Percentiles rank a stretch among this genome's conserved stretches.
phyloP scores from a whole-genome alignment of 2,888 invertebrate species.

The Eupithecia subfuscata region DNA sequence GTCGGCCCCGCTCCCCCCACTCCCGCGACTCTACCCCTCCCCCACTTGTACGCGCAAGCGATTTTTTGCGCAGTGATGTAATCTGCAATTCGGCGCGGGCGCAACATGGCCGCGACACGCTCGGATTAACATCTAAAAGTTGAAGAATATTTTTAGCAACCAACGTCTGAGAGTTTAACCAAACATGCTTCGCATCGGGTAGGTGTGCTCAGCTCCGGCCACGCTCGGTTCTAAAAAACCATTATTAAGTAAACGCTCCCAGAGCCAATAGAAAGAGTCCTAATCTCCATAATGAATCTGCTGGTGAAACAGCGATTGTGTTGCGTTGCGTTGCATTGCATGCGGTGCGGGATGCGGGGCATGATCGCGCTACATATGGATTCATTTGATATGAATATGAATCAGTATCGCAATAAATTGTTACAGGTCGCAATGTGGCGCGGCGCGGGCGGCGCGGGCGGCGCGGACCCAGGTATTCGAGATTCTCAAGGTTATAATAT shows the following conservation, averaged over 20 bases:
- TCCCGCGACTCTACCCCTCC: slow-evolving; percentile 40
- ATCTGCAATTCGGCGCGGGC: slow-evolving; percentile 79
- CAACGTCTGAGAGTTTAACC: too few species aligned
- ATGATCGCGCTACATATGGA: slow-evolving; percentile 38
- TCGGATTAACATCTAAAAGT: slow-evolving; percentile 46
- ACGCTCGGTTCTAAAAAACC: slow-evolving; percentile 24
- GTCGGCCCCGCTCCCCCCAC: slow-evolving; percentile 52
- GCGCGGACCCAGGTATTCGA: slow-evolving; percentile 30
- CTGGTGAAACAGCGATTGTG: slow-evolving; percentile 29
- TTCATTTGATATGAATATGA: slow-evolving; percentile 40
- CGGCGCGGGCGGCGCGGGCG: background rate
- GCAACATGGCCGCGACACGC: slow-evolving; percentile 70
- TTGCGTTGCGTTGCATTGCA: slow-evolving; percentile 13
- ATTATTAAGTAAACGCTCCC: slow-evolving; percentile 9
- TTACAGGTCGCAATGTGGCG: slow-evolving; percentile 33
- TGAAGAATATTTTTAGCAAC: slow-evolving; percentile 28
- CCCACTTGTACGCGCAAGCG: slow-evolving; percentile 64
- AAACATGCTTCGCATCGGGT: background rate
- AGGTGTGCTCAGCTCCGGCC: background rate
- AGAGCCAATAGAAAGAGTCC: slow-evolving; percentile 31
- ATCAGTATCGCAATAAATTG: slow-evolving; percentile 36
- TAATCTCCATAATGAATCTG: slow-evolving; percentile 40
- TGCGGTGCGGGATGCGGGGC: slow-evolving; percentile 12
- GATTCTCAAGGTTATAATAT: slow-evolving; percentile 39
- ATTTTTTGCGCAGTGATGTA: slow-evolving; percentile 82